Evolutionary conservation across 2,888 invertebrate genomes (phyloP).

Genomic region (Trimorus sp.): DNA sequence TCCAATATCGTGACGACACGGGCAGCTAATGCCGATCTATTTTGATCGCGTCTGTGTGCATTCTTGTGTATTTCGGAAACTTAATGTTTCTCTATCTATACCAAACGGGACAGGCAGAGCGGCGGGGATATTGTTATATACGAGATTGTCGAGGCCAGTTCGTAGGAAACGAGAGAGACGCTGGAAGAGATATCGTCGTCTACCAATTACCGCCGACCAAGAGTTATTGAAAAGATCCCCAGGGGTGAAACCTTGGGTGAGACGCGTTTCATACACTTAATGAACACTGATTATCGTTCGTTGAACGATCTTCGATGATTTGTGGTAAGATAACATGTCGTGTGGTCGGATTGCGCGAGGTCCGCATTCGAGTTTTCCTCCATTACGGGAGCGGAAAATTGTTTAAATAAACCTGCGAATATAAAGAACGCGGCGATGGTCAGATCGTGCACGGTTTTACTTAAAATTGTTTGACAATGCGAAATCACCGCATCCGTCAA

Average conservation of each 20-base stretch:
- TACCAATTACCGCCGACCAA: conserved; percentile 78
- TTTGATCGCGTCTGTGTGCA: conserved; percentile 67
- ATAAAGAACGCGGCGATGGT: background rate
- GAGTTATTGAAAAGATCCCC: conserved; percentile 81
- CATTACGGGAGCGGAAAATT: conserved; percentile 10
- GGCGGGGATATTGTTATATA: conserved; percentile 80
- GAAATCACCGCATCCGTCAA: conserved; percentile 24
- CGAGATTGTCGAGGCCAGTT: conserved; percentile 76
- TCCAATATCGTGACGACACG: conserved; percentile 69
- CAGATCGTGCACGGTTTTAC: background rate
- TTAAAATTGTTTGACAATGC: conserved; percentile 12
- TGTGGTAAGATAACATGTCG: conserved; percentile 69
- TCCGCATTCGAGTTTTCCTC: conserved; percentile 30
- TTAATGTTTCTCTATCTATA: conserved; percentile 81
- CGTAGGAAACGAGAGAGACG: conserved; percentile 69
- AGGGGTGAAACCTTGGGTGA: conserved; percentile 74
- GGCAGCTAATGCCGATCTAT: conserved; percentile 68
- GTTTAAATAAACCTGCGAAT: background rate
- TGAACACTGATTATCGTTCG: conserved; percentile 80
- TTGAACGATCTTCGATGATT: conserved; percentile 75
- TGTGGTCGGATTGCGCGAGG: conserved; percentile 8
- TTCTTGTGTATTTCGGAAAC: conserved; percentile 74
- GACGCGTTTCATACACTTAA: conserved; percentile 76
- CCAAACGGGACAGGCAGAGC: conserved; percentile 74
- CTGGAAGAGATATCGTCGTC: conserved; percentile 76